phyloP scores from a whole-genome alignment of 2,888 invertebrate species.

The Patella depressa region DNA sequence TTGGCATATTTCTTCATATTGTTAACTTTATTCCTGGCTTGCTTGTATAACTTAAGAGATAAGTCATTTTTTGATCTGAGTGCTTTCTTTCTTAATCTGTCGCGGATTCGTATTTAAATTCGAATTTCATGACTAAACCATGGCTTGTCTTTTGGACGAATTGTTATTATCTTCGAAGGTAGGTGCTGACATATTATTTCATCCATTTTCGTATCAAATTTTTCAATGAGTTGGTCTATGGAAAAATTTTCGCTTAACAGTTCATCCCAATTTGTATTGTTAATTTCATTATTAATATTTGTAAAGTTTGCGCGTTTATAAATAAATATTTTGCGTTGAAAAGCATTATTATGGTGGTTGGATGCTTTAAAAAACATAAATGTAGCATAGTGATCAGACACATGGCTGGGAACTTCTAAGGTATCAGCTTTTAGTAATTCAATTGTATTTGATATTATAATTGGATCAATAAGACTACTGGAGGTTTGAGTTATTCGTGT shows the following conservation, averaged over 20 bases:
- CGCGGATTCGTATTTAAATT: neutral
- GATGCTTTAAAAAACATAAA: neutral
- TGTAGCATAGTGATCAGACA: neutral
- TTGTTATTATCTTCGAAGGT: neutral
- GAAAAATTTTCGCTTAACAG: neutral
- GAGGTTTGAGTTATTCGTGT: too few species aligned
- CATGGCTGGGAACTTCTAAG: neutral
- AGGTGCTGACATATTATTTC: neutral
- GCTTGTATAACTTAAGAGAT: neutral
- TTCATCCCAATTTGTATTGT: neutral
- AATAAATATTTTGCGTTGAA: neutral
- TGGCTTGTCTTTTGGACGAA: neutral
- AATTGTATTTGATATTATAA: too few species aligned
- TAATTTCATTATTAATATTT: neutral
- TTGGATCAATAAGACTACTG: neutral
- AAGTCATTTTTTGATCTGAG: neutral
- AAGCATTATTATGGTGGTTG: neutral
- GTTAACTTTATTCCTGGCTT: neutral
- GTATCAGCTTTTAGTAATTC: neutral
- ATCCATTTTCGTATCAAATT: neutral
- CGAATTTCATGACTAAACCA: neutral
- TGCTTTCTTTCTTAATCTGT: neutral
- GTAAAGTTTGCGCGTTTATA: neutral
- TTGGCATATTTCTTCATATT: slow-evolving; percentile 1
- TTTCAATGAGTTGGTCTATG: neutral